Evolutionary conservation across 2,888 invertebrate genomes (phyloP), one percentile per base, ranked within the genome.

Genomic region (Perdita meconis): DNA sequence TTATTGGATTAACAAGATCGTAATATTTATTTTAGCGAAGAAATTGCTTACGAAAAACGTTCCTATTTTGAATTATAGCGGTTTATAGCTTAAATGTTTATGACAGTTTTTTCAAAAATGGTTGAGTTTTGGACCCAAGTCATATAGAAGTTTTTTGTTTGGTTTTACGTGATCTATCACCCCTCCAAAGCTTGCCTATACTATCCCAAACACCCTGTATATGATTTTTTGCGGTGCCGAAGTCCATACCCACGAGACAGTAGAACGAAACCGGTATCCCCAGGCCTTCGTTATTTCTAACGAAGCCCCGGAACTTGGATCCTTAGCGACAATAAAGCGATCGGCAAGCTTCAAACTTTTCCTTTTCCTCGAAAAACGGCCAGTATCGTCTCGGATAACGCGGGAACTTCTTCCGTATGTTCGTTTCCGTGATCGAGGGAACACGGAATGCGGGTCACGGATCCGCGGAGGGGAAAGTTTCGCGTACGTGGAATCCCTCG

Each of bases 381-480:
- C 12, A 10, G 13, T 13, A 34, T 30, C 42, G 22, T 10, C 64
- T 19, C 26, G 30, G 26, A 1, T 16, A 4, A 16, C n/a, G 12
- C 16, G 10, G 22, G 53, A 30, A 55, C 22, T n/a, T 12, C 4
- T 51, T n/a, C 5, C 2, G n/a, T 13, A 1, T 30, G 13, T 34
- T 26, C 0, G 34, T 36, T 64, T 5, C 2, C 16, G 30, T 24
- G 16, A 42, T 69, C 36, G 69, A n/a, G n/a, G 22, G 40, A 44
- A 10, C 24, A 10, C 13, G 56, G 22, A 30, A 70, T 74, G 57
- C 74, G 22, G 74, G 74, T 74, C 64, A 64, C 51, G 64, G 16
- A 57, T 40, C 50, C 12, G 36, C 42, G 8, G 19, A 5, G 38
- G 6, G 10, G 56, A 36, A 74, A 64, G 38, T 70, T 71, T 38